These are phyloP conservation scores for Eurystomus gularis DNA, from an alignment of 2,113 vertebrate species.

Conservation along the genomic window DNA sequence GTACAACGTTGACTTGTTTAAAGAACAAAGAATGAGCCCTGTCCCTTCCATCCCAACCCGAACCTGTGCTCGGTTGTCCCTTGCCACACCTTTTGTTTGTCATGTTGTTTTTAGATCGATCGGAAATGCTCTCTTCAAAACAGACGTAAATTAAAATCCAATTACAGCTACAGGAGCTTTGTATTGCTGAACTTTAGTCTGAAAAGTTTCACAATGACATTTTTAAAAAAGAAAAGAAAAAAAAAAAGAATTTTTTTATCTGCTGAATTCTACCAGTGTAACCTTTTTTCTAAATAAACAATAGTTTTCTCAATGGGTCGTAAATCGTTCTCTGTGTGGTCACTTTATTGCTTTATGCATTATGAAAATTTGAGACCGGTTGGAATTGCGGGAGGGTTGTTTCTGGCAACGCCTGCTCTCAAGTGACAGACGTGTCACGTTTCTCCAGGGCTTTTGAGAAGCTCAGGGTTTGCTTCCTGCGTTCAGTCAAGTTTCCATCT, in stretches of 20 bases:
- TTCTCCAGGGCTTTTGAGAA: background rate
- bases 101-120: conserved; percentile 90
- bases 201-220: conserved; percentile 89
- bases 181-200: conserved; percentile 85
- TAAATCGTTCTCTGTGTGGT: conserved; percentile 79
- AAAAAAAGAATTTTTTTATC: conserved; percentile 87
- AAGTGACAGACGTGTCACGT: background rate
- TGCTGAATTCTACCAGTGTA: conserved; percentile 97
- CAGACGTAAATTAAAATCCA: conserved; percentile 77
- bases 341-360: conserved; percentile 40
- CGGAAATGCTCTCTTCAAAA: conserved; percentile 74
- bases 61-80: conserved; percentile 70
- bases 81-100: conserved; percentile 77
- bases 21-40: conserved; percentile 24
- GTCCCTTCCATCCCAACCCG: background rate
- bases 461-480: background rate
- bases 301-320: conserved; percentile 98
- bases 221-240: conserved; percentile 83
- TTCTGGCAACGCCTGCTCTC: background rate
- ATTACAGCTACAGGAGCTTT: conserved; percentile 84
- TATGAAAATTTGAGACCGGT: accelerated
- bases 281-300: conserved; percentile 97
- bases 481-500: background rate
- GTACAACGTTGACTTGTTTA: conserved; percentile 85
- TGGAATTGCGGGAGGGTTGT: background rate